phyloP scores from a whole-genome alignment of 2,113 vertebrate genomes.

The Rousettus leschenaultii region DNA sequence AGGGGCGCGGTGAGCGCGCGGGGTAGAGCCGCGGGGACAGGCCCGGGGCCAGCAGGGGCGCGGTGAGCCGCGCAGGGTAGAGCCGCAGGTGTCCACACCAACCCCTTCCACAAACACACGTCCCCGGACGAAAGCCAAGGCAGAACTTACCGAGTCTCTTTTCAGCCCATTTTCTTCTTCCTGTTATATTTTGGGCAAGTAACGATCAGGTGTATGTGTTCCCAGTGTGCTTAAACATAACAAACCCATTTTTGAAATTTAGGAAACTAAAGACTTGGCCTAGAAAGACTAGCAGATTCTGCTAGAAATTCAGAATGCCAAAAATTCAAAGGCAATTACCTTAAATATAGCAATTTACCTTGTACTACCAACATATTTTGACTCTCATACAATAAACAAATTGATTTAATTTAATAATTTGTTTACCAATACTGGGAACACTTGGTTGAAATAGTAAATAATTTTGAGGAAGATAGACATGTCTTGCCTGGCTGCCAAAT shows the following conservation, averaged over 20 bases:
- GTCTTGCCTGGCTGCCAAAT: not conserved
- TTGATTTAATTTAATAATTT: not conserved
- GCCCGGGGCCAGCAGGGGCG: not conserved
- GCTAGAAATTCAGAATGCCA: not conserved
- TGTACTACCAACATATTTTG: not conserved
- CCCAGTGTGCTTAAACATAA: not conserved
- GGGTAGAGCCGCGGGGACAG: not conserved
- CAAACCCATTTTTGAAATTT: not conserved
- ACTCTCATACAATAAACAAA: not conserved
- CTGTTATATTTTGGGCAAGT: not conserved
- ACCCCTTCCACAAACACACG: not conserved
- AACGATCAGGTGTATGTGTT: not conserved
- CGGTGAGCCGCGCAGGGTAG: rapidly evolving
- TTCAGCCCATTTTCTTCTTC: not conserved
- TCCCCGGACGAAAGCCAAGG: not conserved
- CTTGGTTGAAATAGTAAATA: not conserved
- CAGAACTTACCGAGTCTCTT: not conserved
- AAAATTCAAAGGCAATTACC: not conserved
- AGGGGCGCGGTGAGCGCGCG: rapidly evolving
- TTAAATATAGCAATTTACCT: not conserved
- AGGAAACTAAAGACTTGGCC: not conserved
- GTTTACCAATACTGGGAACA: not conserved
- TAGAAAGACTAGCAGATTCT: not conserved
- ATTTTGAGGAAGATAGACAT: not conserved
- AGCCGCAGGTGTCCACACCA: not conserved